phyloP scores from a whole-genome alignment of 2,113 vertebrate species.

The Chloropsis hardwickii region DNA sequence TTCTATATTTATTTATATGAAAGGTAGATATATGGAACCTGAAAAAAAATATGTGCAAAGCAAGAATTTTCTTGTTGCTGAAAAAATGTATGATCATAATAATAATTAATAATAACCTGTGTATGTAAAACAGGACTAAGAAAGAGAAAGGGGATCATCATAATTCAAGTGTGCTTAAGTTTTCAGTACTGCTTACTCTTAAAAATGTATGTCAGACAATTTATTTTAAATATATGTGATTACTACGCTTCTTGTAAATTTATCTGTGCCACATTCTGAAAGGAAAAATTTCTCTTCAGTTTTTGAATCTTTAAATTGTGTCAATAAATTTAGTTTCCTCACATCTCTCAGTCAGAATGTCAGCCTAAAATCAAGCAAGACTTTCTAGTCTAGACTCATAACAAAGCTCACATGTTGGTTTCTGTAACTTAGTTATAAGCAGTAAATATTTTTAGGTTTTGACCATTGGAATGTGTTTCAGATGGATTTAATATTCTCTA shows the following conservation, averaged over 20 bases:
- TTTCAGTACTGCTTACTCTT: not conserved
- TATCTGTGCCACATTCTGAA: not conserved
- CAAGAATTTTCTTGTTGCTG: not conserved
- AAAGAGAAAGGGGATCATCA: not conserved
- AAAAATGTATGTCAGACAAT: not conserved
- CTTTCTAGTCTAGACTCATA: not conserved
- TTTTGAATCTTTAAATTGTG: not conserved
- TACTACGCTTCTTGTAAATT: not conserved
- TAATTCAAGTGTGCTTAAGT: not conserved
- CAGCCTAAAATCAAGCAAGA: not conserved
- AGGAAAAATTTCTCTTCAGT: not conserved
- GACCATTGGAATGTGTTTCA: not conserved
- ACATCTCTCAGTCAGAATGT: not conserved
- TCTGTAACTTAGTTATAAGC: not conserved
- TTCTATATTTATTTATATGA: slow-evolving; percentile 42
- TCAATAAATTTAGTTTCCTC: not conserved
- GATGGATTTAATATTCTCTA: not conserved
- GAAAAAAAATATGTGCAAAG: not conserved
- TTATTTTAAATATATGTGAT: not conserved
- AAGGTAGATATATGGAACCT: not conserved
- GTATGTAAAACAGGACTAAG: not conserved
- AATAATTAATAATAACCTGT: not conserved
- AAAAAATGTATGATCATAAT: not conserved
- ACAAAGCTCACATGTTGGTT: not conserved
- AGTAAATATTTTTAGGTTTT: not conserved